Evolutionary conservation across 1,140 invertebrate genomes (phyloP).

Genomic region (Cyphomyrmex costatus): DNA sequence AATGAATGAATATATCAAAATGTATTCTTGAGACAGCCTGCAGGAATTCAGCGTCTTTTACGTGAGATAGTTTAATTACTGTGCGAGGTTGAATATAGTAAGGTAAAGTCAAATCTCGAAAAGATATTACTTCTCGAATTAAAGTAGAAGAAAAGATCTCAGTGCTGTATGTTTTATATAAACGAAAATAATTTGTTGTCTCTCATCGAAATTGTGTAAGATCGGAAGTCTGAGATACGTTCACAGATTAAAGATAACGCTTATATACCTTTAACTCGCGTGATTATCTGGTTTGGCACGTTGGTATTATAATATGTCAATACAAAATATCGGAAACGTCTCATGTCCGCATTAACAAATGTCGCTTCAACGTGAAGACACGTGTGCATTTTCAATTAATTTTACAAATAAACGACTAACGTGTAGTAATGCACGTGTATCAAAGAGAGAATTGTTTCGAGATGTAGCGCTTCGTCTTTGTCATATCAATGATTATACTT

Average conservation of each 20-base stretch:
- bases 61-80: neutral
- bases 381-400: neutral
- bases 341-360: neutral
- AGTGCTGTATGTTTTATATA: neutral
- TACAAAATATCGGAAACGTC: neutral
- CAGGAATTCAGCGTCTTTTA: neutral
- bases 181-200: too few relatives aligned
- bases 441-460: conserved; percentile 1
- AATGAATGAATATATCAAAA: neutral
- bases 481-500: neutral
- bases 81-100: neutral
- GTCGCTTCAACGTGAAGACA: neutral
- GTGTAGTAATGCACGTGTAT: conserved; percentile 11
- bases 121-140: neutral
- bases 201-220: neutral
- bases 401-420: neutral
- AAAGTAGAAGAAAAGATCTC: neutral
- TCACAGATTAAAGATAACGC: neutral
- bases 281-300: neutral
- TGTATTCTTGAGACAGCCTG: neutral
- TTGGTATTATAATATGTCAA: neutral
- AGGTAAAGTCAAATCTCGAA: neutral
- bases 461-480: neutral
- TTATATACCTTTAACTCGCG: neutral
- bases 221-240: neutral